Evolutionary conservation across 2,888 invertebrate species (phyloP).

Genomic region (Tetranychus piercei): DNA sequence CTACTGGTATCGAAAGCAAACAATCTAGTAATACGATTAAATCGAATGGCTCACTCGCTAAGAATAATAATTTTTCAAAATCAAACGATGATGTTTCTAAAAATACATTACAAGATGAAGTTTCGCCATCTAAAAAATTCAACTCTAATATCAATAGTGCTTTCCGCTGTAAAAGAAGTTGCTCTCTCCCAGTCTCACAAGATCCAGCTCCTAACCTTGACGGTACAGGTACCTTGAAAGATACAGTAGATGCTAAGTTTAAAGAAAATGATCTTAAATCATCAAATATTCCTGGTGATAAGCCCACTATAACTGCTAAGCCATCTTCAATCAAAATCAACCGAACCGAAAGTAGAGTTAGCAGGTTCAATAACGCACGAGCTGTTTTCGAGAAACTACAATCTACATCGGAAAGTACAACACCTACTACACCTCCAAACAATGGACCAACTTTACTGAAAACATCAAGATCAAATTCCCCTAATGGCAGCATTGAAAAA

Average conservation of each 20-base stretch:
- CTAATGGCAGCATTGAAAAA: conserved; percentile 12
- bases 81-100: not conserved
- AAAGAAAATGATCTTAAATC: not conserved
- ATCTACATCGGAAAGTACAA: conserved; percentile 22
- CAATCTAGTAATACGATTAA: not conserved
- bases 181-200: not conserved
- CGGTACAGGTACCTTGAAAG: not conserved
- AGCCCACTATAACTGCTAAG: not conserved
- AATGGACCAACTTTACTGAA: conserved; percentile 6
- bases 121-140: not conserved
- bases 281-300: not conserved
- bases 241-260: not conserved
- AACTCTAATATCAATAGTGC: not conserved
- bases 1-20: not conserved
- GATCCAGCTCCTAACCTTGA: not conserved
- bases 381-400: conserved; percentile 77
- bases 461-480: conserved; percentile 13
- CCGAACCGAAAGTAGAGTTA: conserved; percentile 27
- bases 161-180: not conserved
- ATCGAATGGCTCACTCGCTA: not conserved
- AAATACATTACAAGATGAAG: not conserved
- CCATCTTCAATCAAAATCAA: conserved; percentile 9
- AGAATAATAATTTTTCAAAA: not conserved
- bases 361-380: conserved; percentile 52
- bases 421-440: conserved; percentile 1